Evolutionary conservation across 1,140 invertebrate species (phyloP).

Genomic region (Pachypeltis micranthus): DNA sequence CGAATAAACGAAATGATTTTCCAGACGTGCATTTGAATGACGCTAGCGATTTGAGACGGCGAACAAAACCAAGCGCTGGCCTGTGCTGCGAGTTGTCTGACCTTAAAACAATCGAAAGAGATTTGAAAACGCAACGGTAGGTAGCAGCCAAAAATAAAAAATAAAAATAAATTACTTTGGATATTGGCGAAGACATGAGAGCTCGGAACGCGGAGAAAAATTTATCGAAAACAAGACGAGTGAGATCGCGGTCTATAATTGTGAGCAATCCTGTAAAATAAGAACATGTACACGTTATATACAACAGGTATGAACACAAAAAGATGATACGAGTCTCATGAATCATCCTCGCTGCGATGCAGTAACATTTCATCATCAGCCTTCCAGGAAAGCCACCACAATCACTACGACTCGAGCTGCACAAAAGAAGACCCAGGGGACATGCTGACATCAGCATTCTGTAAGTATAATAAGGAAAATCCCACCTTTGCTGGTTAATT

Average conservation of each 20-base stretch:
- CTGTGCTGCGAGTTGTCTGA: slow-evolving; percentile 34
- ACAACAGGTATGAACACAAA: background rate
- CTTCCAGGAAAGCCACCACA: too few species aligned
- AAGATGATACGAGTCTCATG: too few species aligned
- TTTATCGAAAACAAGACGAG: slow-evolving; percentile 19
- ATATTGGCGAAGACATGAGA: background rate
- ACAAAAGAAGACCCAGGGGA: too few species aligned
- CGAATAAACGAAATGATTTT: slow-evolving; percentile 15
- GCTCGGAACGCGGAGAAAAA: background rate
- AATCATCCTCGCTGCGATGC: too few species aligned
- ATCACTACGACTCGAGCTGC: too few species aligned
- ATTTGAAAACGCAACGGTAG: background rate
- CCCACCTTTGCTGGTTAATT: too few species aligned
- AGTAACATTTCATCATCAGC: too few species aligned
- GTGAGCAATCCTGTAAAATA: slow-evolving; percentile 21
- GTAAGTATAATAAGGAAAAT: too few species aligned
- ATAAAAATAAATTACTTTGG: background rate
- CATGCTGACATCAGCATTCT: too few species aligned
- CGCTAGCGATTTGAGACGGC: background rate
- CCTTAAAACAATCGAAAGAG: slow-evolving; percentile 18
- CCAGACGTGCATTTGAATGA: slow-evolving; percentile 11
- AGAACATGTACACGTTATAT: slow-evolving; percentile 14
- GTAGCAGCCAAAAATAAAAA: background rate
- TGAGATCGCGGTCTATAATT: slow-evolving; percentile 30
- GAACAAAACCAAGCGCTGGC: slow-evolving; percentile 28